A percentile compares a stretch with the other conserved stretches of the same genome.
Conservation (phyloP, 2,113 vertebrate species). For the Potamarius usumacintae region DNA sequence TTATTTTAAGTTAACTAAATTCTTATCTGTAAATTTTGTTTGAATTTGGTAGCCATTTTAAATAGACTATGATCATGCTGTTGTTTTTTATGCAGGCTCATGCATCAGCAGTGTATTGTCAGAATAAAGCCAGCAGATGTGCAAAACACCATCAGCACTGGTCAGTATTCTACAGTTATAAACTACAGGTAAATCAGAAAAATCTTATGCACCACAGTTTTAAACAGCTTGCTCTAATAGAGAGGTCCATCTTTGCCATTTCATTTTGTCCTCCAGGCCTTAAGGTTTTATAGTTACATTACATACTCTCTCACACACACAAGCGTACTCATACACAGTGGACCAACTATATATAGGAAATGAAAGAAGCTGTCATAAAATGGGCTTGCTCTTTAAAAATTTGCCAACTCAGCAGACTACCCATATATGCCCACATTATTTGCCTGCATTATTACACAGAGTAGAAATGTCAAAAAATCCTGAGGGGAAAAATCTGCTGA, state of each 20-base stretch:
- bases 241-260: not conserved
- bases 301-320: constrained; percentile 31
- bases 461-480: constrained; percentile 61
- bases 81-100: not conserved
- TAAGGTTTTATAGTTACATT: constrained; percentile 15
- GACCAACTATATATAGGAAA: constrained; percentile 41
- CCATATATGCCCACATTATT: constrained; percentile 43
- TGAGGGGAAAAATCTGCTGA: not conserved
- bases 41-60: not conserved
- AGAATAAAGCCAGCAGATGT: not conserved
- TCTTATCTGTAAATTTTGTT: too few species aligned
- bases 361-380: constrained; percentile 55
- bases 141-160: not conserved
- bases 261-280: not conserved
- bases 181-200: not conserved
- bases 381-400: constrained; percentile 46
- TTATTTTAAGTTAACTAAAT: too few species aligned
- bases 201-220: not conserved
- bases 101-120: not conserved
- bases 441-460: constrained; percentile 36
- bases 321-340: constrained; percentile 50
- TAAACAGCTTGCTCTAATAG: not conserved
- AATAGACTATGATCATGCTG: not conserved
- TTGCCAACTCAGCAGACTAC: constrained; percentile 24
- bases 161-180: not conserved